Evolutionary conservation across 2,797 vertebrate genomes (phyloP).

Genomic region (Triplophysa bombifrons): DNA sequence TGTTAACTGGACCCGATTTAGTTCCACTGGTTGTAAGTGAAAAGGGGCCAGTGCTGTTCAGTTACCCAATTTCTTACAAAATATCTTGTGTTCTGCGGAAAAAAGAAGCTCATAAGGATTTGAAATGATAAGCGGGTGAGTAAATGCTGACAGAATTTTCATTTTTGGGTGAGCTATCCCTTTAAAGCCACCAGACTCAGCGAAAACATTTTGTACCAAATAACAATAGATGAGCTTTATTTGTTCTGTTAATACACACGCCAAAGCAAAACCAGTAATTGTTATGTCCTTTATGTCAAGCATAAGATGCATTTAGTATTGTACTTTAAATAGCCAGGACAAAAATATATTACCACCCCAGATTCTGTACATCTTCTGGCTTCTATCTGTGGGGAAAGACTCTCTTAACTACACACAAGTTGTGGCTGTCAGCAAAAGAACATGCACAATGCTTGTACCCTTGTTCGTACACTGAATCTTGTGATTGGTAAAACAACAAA

Average conservation of each 20-base stretch:
- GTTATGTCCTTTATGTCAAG: neutral
- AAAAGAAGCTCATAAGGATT: no score
- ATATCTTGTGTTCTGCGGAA: no score
- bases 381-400: conserved; percentile 47
- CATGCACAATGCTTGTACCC: neutral
- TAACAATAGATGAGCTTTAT: neutral
- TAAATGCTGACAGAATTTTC: no score
- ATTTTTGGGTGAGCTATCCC: no score
- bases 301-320: conserved; percentile 2
- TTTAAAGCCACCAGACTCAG: neutral
- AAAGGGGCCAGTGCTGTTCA: no score
- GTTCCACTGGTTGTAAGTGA: no score
- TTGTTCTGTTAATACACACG: neutral
- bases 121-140: no score
- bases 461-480: neutral
- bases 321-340: neutral
- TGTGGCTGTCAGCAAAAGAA: neutral
- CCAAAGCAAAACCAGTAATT: neutral
- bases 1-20: no score
- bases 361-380: conserved; percentile 44
- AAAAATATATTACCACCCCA: conserved; percentile 37
- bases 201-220: neutral
- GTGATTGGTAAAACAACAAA: no score
- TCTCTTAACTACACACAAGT: neutral
- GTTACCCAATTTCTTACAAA: no score